Base-by-base conservation (phyloP, 2,888 invertebrate genomes). In the Orgyia antiqua region DNA sequence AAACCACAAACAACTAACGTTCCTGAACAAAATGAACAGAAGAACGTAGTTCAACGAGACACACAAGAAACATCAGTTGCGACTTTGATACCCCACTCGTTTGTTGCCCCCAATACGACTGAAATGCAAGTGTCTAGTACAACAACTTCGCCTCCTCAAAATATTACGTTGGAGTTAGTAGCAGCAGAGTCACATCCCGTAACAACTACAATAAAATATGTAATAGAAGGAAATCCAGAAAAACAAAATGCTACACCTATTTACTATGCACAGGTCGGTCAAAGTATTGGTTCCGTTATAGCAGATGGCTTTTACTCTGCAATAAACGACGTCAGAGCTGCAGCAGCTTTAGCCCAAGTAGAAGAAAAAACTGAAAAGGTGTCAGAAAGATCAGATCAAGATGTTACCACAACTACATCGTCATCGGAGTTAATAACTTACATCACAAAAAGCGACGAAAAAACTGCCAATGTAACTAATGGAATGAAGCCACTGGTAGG, bases 311-410 rank as follows among this genome's bases (percentile, higher is more conserved):
- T 88, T 45, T 91, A 89, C 47, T 86, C 91, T 1, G 88, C 89
- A 0, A 68, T 91, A 15, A 90, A 91, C 8, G 91, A 88, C 42
- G 87, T 89, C 12, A 88, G 91, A 62, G 88, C 89, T 0, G 90
- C 90, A 7, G 89, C 90, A 27, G 87, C 88, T 17, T 56, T 90
- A 33, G 89, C 89, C 0, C 87, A 89, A 35, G 72, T 89, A 1
- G 89, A 90, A 40, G 88, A 88, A 29, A 84, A 88, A 9, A 87
- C 88, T 26, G 87, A 88, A 55, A 68, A 56, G 23, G 43, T 60
- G 6, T 34, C 52, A 21, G 52, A 56, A 26, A 47, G 63, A 12
- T 33, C 51, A 20, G 50, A 51, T 28, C 53, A 61, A 31, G 58
- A 54, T 29, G 43, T 45, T 2, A 57, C 52, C 10, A 52, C 64